Conservation (phyloP, 1,140 invertebrate species). For the Venturia canescens region DNA sequence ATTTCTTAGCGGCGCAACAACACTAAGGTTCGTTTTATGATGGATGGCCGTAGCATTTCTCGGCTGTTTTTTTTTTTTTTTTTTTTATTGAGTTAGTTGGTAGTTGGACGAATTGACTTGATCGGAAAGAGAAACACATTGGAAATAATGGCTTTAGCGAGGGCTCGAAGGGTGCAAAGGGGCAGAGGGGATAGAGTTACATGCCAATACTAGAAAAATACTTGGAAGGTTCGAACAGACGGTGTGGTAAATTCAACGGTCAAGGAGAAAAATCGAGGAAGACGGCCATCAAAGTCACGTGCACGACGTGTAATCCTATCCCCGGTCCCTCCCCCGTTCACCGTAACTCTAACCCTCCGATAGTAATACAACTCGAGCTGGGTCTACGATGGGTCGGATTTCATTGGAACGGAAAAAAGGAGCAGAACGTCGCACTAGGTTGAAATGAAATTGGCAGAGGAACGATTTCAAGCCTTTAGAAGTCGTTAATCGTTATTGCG, state of each 20-base stretch:
- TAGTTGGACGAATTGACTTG: no score
- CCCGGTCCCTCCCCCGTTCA: neutral
- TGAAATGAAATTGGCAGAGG: slow-evolving; percentile 43
- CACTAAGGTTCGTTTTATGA: no score
- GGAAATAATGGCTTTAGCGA: slow-evolving; percentile 16
- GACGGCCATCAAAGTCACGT: slow-evolving; percentile 48
- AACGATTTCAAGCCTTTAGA: slow-evolving; percentile 53
- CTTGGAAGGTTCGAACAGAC: no score
- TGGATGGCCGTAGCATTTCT: no score
- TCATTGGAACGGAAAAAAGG: slow-evolving; percentile 14
- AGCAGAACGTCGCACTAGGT: slow-evolving; percentile 8
- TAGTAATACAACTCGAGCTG: slow-evolving; percentile 11
- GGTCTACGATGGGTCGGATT: neutral
- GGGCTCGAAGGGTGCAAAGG: neutral
- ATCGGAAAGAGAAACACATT: slow-evolving; percentile 3
- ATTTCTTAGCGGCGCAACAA: no score
- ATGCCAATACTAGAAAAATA: neutral
- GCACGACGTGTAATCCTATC: slow-evolving; percentile 8
- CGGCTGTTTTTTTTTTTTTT: no score
- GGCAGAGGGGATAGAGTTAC: neutral
- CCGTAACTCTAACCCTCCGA: no score
- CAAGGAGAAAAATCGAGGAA: slow-evolving; percentile 24
- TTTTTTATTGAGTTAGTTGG: no score
- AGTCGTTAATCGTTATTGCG: slow-evolving; percentile 55
- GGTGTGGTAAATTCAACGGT: neutral